Percentiles rank a stretch among this genome's conserved stretches.
Evolutionary conservation across 2,888 invertebrate genomes (phyloP).

Genomic region (Pollenia amentaria): DNA sequence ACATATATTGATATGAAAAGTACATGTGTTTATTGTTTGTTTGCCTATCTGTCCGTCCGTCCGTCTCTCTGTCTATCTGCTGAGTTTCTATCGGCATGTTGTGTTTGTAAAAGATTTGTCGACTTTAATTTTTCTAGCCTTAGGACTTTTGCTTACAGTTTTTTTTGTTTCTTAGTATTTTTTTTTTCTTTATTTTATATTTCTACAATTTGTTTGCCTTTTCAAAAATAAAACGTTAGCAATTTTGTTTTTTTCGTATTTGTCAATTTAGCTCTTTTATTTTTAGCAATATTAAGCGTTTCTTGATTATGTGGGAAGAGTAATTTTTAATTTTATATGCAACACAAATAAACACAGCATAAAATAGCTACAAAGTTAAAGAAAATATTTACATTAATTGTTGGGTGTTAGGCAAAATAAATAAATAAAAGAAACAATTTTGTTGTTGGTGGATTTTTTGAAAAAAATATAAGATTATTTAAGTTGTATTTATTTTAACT

Average conservation of each 20-base stretch:
- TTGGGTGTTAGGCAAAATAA: conserved; percentile 3
- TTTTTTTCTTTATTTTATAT: not conserved
- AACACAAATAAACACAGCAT: not conserved
- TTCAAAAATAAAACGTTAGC: conserved; percentile 23
- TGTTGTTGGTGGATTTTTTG: too few relatives aligned
- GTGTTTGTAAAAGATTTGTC: conserved; percentile 23
- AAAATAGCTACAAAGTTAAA: not conserved
- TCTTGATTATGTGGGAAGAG: conserved; percentile 19
- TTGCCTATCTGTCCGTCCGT: too few relatives aligned
- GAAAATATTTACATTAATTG: not conserved
- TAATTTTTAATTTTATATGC: conserved; percentile 5
- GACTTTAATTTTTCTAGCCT: conserved; percentile 29
- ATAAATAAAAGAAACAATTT: not conserved
- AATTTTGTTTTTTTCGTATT: not conserved
- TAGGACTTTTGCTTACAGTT: conserved; percentile 6
- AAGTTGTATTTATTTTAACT: too few relatives aligned
- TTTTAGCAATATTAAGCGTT: not conserved
- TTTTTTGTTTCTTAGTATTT: conserved; percentile 1
- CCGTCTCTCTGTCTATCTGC: too few relatives aligned
- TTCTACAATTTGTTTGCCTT: not conserved
- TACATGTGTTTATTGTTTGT: not conserved
- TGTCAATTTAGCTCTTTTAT: conserved; percentile 14
- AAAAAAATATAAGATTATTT: too few relatives aligned
- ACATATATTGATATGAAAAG: conserved; percentile 1
- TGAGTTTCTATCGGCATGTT: not conserved